Base-by-base conservation (phyloP, 92 coral and sea anemone genomes). In the Muricea muricata region DNA sequence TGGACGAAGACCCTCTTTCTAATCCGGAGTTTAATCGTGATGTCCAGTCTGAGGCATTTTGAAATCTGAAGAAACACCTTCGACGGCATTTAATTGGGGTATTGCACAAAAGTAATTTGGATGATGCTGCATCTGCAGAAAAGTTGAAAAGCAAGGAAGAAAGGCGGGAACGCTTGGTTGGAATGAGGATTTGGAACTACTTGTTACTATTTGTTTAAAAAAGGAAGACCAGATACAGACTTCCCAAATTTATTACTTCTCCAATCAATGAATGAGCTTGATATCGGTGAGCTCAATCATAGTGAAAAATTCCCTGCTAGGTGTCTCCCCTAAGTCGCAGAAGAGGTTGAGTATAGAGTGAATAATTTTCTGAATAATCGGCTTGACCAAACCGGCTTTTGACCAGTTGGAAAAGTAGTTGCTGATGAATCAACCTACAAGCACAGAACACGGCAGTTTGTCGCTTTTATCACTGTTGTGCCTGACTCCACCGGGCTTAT, bases 211-310 rank as follows among this genome's bases (percentile, higher is more conserved):
- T 23, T 69, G 75, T 69, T 69, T 21, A 69, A 69, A 52, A 37
- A 69, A 69, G 75, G 75, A 69, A 31, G 75, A 69, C 75, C 75
- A 34, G 75, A 69, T 41, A 69, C 75, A 33, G 75, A 69, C 47
- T 69, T 69, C 75, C 29, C 41, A 41, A 26, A 69, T 69, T 41
- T 34, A 20, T 33, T 69, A 69, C 47, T 33, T 69, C 75, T 69
- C 48, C 75, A 69, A 8, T 69, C 75, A 33, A 41, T 69, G 13
- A 69, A 69, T 34, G 75, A 69, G n/a, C 47, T 41, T 24, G 75
- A 69, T 34, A 69, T 31, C 29, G 74, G 74, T 32, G 74, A 67
- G 41, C 35, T 67, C 42, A 67, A 67, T 37, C 74, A 67, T 32
- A 30, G 41, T 29, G 41, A 67, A 26, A 67, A 31, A 17, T 67